Conservation (phyloP, 2,888 invertebrate genomes). For the Diarsia dahlii region DNA sequence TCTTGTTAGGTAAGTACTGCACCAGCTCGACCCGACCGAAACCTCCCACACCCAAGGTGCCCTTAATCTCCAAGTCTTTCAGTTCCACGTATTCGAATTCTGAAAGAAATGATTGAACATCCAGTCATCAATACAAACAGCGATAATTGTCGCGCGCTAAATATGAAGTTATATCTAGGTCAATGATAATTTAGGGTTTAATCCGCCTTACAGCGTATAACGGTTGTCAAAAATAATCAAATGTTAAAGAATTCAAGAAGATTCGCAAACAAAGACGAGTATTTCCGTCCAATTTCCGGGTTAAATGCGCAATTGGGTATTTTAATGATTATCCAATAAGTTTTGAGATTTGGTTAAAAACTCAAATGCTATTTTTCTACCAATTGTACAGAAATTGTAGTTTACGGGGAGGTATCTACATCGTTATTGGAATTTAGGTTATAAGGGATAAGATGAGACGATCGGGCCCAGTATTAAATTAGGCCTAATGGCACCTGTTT, state of each 20-base stretch:
- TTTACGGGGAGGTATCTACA: not conserved
- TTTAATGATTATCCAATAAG: not conserved
- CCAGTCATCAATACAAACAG: conserved; percentile 3
- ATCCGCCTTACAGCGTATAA: conserved; percentile 41
- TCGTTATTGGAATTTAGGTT: not conserved
- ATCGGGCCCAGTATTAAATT: not conserved
- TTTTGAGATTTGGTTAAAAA: not conserved
- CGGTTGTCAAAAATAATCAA: conserved; percentile 26
- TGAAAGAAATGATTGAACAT: conserved; percentile 61
- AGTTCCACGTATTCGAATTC: conserved; percentile 93
- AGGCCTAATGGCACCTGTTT: not conserved
- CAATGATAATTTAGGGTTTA: conserved; percentile 39
- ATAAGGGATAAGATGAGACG: not conserved
- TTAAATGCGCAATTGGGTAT: not conserved
- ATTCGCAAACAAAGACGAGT: not conserved
- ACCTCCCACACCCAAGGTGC: conserved; percentile 97
- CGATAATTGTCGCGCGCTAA: conserved; percentile 19
- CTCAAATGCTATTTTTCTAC: not conserved
- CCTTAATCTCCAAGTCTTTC: conserved; percentile 94
- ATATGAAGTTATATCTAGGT: conserved; percentile 41
- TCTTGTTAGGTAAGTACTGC: conserved; percentile 89
- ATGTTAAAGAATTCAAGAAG: not conserved
- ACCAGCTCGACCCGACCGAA: conserved; percentile 97
- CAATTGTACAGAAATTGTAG: not conserved
- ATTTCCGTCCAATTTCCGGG: not conserved